These are phyloP conservation scores for Ernsta delagoae DNA, from an alignment of 2,888 invertebrate species.

Conservation along the genomic window DNA sequence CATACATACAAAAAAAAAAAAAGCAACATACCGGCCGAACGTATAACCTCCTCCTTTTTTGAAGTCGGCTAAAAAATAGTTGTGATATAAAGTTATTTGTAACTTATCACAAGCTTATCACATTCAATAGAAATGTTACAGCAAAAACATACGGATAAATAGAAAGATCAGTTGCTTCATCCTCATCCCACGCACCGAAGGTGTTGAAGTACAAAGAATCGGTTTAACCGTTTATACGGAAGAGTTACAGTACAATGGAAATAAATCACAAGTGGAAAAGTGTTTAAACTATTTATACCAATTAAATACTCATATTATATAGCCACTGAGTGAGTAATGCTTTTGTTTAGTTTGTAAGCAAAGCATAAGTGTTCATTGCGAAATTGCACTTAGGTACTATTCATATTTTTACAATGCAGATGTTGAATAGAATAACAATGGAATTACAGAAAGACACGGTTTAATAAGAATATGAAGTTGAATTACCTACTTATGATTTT, in stretches of 20 bases:
- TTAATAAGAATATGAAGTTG: too few relatives aligned
- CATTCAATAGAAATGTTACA: too few relatives aligned
- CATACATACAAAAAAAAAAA: too few relatives aligned
- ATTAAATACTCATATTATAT: background rate
- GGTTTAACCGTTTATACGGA: constrained; percentile 7
- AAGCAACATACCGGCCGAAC: too few relatives aligned
- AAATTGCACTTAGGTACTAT: background rate
- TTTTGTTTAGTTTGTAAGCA: constrained; percentile 11
- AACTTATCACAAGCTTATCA: too few relatives aligned
- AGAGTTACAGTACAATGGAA: background rate
- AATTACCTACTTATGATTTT: too few relatives aligned
- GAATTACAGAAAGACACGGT: background rate
- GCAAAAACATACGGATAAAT: constrained; percentile 6
- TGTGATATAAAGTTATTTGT: too few relatives aligned
- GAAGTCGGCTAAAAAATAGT: too few relatives aligned
- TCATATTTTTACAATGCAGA: too few relatives aligned
- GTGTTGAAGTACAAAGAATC: constrained; percentile 33
- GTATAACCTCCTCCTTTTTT: too few relatives aligned
- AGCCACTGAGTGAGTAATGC: constrained; percentile 12
- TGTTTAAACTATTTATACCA: too few relatives aligned
- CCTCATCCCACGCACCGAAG: constrained; percentile 29
- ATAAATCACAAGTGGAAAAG: constrained; percentile 18
- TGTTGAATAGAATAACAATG: background rate
- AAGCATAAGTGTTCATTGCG: background rate
- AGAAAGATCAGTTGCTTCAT: constrained; percentile 26